Percentiles rank a stretch among this genome's conserved stretches.
These are phyloP conservation scores for Acronicta psi DNA, from an alignment of 2,888 invertebrate species.

Conservation along the genomic window DNA sequence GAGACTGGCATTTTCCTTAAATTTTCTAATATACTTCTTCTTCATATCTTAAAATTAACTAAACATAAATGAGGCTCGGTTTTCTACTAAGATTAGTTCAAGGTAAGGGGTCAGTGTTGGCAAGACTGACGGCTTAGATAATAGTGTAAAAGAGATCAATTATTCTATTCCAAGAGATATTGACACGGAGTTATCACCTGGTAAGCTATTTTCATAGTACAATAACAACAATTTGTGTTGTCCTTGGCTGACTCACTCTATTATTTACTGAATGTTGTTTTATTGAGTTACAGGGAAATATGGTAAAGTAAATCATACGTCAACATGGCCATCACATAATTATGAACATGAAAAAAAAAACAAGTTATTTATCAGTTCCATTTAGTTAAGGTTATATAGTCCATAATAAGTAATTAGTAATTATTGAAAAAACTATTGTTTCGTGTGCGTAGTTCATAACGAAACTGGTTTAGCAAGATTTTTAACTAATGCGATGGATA, in stretches of 20 bases:
- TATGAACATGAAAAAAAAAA: constrained; percentile 8
- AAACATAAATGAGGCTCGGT: not conserved
- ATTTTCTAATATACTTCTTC: too few relatives aligned
- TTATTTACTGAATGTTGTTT: constrained; percentile 37
- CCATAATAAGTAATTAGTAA: not conserved
- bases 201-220: constrained; percentile 55
- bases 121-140: constrained; percentile 6
- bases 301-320: constrained; percentile 21
- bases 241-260: constrained; percentile 63
- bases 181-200: constrained; percentile 49
- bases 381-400: not conserved
- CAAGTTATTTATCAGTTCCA: not conserved
- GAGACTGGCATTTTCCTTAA: not conserved
- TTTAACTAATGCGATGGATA: constrained; percentile 48
- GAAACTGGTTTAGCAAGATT: constrained; percentile 16
- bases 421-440: not conserved
- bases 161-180: constrained; percentile 18
- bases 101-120: constrained; percentile 8
- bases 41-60: not conserved
- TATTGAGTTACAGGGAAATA: constrained; percentile 41
- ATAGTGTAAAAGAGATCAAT: constrained; percentile 29
- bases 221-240: constrained; percentile 55
- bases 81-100: constrained; percentile 15
- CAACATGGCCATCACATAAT: constrained; percentile 25
- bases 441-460: not conserved